Conservation (phyloP, 2,888 invertebrate genomes). For the Bembecia ichneumoniformis region DNA sequence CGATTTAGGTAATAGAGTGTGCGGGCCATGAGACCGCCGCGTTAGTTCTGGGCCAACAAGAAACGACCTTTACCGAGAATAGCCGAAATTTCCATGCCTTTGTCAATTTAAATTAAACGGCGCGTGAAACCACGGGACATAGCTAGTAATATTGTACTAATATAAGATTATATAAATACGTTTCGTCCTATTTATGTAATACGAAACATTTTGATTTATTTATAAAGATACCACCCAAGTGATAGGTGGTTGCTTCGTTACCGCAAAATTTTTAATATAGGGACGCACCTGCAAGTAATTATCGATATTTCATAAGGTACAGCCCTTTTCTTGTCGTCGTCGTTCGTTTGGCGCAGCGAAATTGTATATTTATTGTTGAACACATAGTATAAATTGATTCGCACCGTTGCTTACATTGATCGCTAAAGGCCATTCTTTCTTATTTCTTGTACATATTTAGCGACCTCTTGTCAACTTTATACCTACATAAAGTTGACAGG, state of each 20-base stretch:
- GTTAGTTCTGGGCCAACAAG: too few relatives aligned
- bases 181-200: too few relatives aligned
- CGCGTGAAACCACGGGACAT: too few relatives aligned
- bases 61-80: too few relatives aligned
- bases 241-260: constrained; percentile 17
- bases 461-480: too few relatives aligned
- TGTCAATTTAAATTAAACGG: too few relatives aligned
- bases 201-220: neutral
- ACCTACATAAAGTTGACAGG: too few relatives aligned
- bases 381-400: neutral
- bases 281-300: constrained; percentile 28
- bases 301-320: constrained; percentile 35
- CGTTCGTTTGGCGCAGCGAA: constrained; percentile 19
- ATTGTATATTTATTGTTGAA: constrained; percentile 28
- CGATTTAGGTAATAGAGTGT: too few relatives aligned
- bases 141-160: too few relatives aligned
- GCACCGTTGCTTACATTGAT: neutral
- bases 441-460: neutral
- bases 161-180: too few relatives aligned
- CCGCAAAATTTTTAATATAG: constrained; percentile 24
- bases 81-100: too few relatives aligned
- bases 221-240: constrained; percentile 22
- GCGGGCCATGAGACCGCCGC: too few relatives aligned
- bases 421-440: neutral
- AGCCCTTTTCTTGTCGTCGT: constrained; percentile 42